phyloP scores from a whole-genome alignment of 2,888 invertebrate species.

The Acrobeloides nanus region DNA sequence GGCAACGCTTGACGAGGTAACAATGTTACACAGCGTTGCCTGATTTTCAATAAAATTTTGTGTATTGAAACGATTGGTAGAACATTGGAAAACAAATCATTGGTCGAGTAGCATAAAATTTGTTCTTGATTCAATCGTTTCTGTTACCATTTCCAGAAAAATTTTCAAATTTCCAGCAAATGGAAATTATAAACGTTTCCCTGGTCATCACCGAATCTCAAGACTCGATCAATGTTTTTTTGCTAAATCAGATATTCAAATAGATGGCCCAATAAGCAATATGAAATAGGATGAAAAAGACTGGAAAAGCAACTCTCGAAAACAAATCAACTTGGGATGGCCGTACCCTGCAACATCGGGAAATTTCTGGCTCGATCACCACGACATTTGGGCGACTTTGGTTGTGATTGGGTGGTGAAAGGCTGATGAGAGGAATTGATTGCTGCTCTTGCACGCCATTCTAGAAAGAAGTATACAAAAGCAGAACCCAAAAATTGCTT shows the following conservation, averaged over 20 bases:
- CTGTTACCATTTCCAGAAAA: no score
- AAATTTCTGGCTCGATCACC: conserved; percentile 11
- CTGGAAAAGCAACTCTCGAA: conserved; percentile 45
- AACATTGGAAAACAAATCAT: no score
- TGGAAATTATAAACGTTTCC: no score
- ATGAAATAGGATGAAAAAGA: conserved; percentile 47
- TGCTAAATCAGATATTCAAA: conserved; percentile 19
- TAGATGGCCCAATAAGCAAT: conserved; percentile 47
- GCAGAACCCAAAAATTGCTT: conserved; percentile 5
- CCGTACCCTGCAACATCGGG: conserved; percentile 11
- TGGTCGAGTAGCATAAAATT: no score
- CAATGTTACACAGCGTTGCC: no score
- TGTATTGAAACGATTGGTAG: no score
- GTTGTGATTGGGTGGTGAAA: conserved; percentile 18
- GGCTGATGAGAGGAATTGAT: conserved; percentile 21
- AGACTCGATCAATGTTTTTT: neutral
- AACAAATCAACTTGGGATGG: conserved; percentile 41
- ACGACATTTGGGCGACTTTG: conserved; percentile 7
- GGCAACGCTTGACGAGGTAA: no score
- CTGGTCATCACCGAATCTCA: no score
- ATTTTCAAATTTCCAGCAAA: no score
- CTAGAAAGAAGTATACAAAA: conserved; percentile 14
- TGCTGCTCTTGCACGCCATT: conserved; percentile 23
- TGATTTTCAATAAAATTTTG: no score
- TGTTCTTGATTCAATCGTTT: no score